phyloP scores from a whole-genome alignment of 2,797 vertebrate species.

The Cossypha dichroa region DNA sequence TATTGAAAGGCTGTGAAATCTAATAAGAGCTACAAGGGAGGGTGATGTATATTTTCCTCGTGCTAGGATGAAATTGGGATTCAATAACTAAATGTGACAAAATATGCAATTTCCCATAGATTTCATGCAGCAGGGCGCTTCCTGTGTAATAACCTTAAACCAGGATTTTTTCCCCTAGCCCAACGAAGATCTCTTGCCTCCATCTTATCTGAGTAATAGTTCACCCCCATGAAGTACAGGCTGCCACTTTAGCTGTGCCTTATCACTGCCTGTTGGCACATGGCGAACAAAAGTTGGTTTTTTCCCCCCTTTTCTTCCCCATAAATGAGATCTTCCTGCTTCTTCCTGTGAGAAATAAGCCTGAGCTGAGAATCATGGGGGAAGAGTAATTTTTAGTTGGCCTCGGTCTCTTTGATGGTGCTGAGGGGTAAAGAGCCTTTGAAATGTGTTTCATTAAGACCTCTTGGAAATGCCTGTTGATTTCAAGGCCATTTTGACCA shows the following conservation, averaged over 20 bases:
- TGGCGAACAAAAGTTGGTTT: slow-evolving; percentile 54
- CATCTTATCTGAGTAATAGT: slow-evolving; percentile 74
- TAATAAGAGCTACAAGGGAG: slow-evolving; percentile 78
- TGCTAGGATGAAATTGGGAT: slow-evolving; percentile 71
- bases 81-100: slow-evolving; percentile 83
- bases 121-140: slow-evolving; percentile 63
- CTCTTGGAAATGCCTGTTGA: not conserved
- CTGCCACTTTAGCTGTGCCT: slow-evolving; percentile 70
- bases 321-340: slow-evolving; percentile 68
- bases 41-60: slow-evolving; percentile 57
- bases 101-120: slow-evolving; percentile 81
- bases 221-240: slow-evolving; percentile 62
- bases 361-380: not conserved
- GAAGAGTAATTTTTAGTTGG: not conserved
- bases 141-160: slow-evolving; percentile 76
- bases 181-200: slow-evolving; percentile 41
- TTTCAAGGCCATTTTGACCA: not conserved
- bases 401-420: not conserved
- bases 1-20: slow-evolving; percentile 81
- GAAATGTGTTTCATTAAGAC: slow-evolving; percentile 3
- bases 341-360: not conserved
- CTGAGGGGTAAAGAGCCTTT: not conserved
- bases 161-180: not conserved
- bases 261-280: slow-evolving; percentile 68
- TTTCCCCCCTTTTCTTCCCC: not conserved